phyloP scores from a whole-genome alignment of 1,140 invertebrate genomes.

The Galleria mellonella region DNA sequence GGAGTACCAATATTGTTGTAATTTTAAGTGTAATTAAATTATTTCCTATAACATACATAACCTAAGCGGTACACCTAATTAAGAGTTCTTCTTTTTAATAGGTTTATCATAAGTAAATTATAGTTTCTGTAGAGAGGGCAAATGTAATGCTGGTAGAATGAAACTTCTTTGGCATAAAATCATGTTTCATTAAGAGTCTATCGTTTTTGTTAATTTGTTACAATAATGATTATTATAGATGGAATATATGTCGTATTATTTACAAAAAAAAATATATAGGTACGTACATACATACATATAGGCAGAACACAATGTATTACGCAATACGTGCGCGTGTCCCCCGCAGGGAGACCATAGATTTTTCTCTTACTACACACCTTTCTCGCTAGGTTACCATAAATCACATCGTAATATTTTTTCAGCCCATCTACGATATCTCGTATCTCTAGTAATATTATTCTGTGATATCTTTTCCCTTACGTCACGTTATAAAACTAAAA shows the following conservation, averaged over 20 bases:
- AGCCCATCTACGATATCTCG: neutral
- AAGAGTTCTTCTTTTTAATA: no score
- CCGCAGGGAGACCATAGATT: slow-evolving; percentile 7
- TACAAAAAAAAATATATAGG: slow-evolving; percentile 4
- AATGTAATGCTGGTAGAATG: neutral
- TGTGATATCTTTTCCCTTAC: neutral
- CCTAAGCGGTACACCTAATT: no score
- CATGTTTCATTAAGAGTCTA: neutral
- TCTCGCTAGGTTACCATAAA: slow-evolving; percentile 6
- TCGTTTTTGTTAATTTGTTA: no score
- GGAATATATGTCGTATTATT: neutral
- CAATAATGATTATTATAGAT: no score
- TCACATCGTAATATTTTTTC: slow-evolving; percentile 11
- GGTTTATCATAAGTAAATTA: no score
- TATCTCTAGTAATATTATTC: neutral
- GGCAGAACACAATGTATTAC: no score
- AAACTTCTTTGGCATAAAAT: slow-evolving; percentile 18
- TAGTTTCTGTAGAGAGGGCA: neutral
- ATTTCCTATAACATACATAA: no score
- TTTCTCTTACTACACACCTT: slow-evolving; percentile 1
- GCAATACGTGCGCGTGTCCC: neutral
- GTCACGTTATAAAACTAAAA: neutral
- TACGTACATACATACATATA: neutral
- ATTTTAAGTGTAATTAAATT: no score
- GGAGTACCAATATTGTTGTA: no score